These are phyloP conservation scores for Seira sanloemensis DNA, from an alignment of 2,888 invertebrate species.

Conservation along the genomic window DNA sequence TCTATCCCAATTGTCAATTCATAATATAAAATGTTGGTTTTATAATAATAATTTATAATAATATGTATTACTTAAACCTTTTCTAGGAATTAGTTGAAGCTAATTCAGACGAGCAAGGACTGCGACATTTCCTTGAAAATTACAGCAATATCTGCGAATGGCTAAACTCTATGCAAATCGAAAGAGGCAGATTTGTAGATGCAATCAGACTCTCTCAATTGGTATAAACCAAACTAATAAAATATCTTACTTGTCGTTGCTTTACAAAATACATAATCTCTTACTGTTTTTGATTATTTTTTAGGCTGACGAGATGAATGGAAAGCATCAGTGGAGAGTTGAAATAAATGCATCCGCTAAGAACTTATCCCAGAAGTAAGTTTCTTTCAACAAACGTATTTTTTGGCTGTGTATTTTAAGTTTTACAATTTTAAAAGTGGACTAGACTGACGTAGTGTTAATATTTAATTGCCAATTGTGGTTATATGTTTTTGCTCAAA, in stretches of 20 bases:
- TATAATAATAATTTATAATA: too few relatives aligned
- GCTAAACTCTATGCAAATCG: conserved; percentile 69
- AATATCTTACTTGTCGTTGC: not conserved
- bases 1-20: not conserved
- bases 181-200: conserved; percentile 69
- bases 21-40: conserved; percentile 24
- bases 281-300: conserved; percentile 37
- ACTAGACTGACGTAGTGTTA: too few relatives aligned
- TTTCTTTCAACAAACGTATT: conserved; percentile 1
- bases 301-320: conserved; percentile 65
- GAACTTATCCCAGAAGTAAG: conserved; percentile 64
- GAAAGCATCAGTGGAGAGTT: conserved; percentile 64
- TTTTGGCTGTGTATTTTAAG: not conserved
- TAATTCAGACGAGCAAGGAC: conserved; percentile 66
- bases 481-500: too few relatives aligned
- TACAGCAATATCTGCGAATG: conserved; percentile 69
- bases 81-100: conserved; percentile 56
- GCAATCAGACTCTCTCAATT: conserved; percentile 62
- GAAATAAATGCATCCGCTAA: conserved; percentile 68
- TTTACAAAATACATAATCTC: not conserved
- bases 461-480: too few relatives aligned
- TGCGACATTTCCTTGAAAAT: conserved; percentile 70
- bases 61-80: not conserved
- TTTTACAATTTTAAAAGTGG: not conserved
- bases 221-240: conserved; percentile 41